phyloP scores from a whole-genome alignment of 2,888 invertebrate genomes.

The Allacma fusca region DNA sequence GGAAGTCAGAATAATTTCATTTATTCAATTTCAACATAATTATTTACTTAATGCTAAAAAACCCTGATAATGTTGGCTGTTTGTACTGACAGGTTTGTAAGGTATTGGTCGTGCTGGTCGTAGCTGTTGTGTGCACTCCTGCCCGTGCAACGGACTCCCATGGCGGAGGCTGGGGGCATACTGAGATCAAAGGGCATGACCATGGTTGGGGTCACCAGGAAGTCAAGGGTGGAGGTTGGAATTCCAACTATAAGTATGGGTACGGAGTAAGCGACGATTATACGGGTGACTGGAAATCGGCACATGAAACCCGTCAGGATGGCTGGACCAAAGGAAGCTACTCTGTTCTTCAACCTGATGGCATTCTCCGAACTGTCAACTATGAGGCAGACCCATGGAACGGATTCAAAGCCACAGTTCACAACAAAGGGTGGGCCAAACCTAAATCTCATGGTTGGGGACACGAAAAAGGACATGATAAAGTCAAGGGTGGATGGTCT shows the following conservation, averaged over 20 bases:
- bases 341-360: constrained; percentile 35
- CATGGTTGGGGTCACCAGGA: background rate
- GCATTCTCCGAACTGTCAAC: constrained; percentile 35
- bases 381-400: constrained; percentile 38
- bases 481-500: too few species aligned
- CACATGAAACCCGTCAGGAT: constrained; percentile 29
- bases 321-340: constrained; percentile 28
- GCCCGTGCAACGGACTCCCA: too few species aligned
- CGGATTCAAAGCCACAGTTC: constrained; percentile 41
- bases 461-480: too few species aligned
- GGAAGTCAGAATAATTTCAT: too few species aligned
- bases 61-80: too few species aligned
- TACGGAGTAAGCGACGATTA: constrained; percentile 36
- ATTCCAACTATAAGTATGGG: constrained; percentile 61
- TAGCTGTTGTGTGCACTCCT: too few species aligned
- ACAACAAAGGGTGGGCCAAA: constrained; percentile 39
- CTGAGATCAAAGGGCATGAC: too few species aligned
- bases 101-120: too few species aligned
- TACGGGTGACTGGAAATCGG: constrained; percentile 32
- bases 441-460: constrained; percentile 10
- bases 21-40: too few species aligned
- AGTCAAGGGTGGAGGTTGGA: constrained; percentile 58
- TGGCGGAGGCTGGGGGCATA: too few species aligned
- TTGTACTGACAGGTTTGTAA: too few species aligned
- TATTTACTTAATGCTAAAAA: too few species aligned